Evolutionary conservation across 2,113 vertebrate species (phyloP), one percentile per base, ranked within the genome.

Genomic region (Xiphophorus couchianus): DNA sequence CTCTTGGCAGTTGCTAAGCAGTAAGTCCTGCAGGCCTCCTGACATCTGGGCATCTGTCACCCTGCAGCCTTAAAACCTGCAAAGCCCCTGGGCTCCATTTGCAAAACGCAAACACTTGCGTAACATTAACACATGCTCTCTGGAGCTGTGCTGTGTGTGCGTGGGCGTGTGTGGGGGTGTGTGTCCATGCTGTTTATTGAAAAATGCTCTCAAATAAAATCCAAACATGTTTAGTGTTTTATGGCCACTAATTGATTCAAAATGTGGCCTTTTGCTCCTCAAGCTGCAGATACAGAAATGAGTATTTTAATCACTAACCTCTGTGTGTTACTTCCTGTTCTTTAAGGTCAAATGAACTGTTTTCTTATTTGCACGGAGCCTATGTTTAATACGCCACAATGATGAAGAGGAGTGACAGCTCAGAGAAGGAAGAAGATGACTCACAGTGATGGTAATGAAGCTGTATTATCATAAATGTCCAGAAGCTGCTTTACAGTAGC

Each of bases 321-420:
- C 54, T 28, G 0, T 44, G 0, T 44, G 11, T 72, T 15, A 62
- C 27, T 68, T 69, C 51, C 11, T 62, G 64, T 42, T 72, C 3
- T 28, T 67, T 28, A 5, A 22, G 25, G 54, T 51, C 69, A 33
- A 74, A 31, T 5, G 48, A 31, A 69, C 37, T 15, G 13, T 44
- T 25, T 44, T 77, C 68, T 67, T 65, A 62, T 31, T 29, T 66
- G 58, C 66, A 73, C 13, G 51, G 71, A 66, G 54, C 70, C 71
- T 84, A 84, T 80, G 83, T 83, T 80, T 86, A 84, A 73, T 73
- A 62, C 58, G 71, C 71, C 71, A 69, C 84, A 86, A 90, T 83
- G 84, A 84, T 87, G 79, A 84, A 81, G 80, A 80, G 71, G 87
- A 86, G 75, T 79, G 84, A 89, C 78, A 76, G 85, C 77, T 75